Evolutionary conservation across 2,888 invertebrate genomes (phyloP), one percentile per base, ranked within the genome.

Genomic region (Oxycera nigricornis): DNA sequence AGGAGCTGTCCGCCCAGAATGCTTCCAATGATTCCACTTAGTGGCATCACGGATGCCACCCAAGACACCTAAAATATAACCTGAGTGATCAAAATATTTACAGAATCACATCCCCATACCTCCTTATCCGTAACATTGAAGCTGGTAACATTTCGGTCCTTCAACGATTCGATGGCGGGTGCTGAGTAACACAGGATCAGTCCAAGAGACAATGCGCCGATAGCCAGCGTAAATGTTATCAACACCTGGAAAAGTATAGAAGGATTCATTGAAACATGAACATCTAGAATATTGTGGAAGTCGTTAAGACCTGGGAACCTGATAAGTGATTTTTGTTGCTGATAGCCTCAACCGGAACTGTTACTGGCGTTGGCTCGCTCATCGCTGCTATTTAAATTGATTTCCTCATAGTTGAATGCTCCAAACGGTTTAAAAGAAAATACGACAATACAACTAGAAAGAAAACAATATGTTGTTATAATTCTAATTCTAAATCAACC

Each of bases 11-110:
- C 65, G 14, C 65, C 65, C 39, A 2, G 9, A 35, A 65, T 24
- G 14, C 39, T 41, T 7, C 65, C 65, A 1, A 65, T 20, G 14
- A 65, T 14, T 24, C 65, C 65, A 1, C 24, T 9, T 6, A 65
- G n/a, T 20, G 65, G 65, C 65, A 65, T 41, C 6, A 65, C 22
- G 2, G 65, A 65, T 39, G 30, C 65, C 14, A 65, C 39, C 65
- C 65, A 65, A 14, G 65, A 65, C 30, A 35, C 39, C 65, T 65
- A 17, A 35, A 65, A 39, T 4, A 59, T 14, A 14, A 22, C 17
- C 17, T 31, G 4, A 31, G 14, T 46, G 14, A 31, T 26, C 14
- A 28, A 59, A 59, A 50, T n/a, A 50, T 7, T 35, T n/a, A n/a
- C n/a, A n/a, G 35, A 6, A 6, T 35, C 35, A 35, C 35, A 11